Percentiles rank a stretch among this genome's conserved stretches.
Evolutionary conservation across 2,113 vertebrate species (phyloP).

Genomic region (Leucosticte australis): DNA sequence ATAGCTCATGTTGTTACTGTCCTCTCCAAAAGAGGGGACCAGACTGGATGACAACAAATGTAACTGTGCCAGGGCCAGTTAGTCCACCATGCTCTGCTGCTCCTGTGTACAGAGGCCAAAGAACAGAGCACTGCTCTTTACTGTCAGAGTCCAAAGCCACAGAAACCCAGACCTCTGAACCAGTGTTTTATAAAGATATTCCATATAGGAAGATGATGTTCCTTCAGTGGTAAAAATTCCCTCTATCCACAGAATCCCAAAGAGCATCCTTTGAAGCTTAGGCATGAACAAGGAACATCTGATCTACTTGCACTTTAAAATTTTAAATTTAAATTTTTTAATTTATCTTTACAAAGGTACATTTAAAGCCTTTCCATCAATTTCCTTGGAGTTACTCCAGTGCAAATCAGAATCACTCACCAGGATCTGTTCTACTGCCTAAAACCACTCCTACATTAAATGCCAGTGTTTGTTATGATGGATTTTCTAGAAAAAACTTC

Average conservation of each 20-base stretch:
- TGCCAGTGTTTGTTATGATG: not conserved
- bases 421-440: not conserved
- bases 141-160: not conserved
- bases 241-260: not conserved
- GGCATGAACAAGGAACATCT: not conserved
- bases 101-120: not conserved
- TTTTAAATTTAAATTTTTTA: too few species aligned
- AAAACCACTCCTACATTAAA: slow-evolving; percentile 13
- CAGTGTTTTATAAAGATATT: not conserved
- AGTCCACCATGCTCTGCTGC: not conserved
- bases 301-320: not conserved
- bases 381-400: not conserved
- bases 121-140: not conserved
- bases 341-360: not conserved
- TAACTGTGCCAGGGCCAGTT: not conserved
- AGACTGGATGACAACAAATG: not conserved
- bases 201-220: not conserved
- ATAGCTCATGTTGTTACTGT: not conserved
- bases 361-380: not conserved
- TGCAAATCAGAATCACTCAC: not conserved
- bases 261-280: not conserved
- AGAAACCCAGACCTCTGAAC: not conserved
- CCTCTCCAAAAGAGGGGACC: not conserved
- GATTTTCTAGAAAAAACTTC: slow-evolving; percentile 24
- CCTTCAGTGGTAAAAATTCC: not conserved